These are phyloP conservation scores for Natrix natrix DNA, from an alignment of 2,797 vertebrate genomes.

Conservation along the genomic window DNA sequence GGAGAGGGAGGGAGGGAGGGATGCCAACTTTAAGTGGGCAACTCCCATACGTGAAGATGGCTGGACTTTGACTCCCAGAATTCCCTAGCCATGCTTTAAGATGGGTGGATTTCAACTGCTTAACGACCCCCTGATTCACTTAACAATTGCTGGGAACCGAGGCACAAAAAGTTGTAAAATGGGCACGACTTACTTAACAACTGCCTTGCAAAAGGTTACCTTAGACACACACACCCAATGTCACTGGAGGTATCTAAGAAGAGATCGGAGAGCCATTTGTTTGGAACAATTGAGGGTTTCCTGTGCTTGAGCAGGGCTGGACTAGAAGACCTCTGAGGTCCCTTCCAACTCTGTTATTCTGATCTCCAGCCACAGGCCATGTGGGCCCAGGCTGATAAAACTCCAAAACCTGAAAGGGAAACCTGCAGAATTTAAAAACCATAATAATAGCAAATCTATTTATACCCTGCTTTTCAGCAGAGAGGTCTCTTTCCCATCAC, in stretches of 20 bases:
- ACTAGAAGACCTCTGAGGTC: background rate
- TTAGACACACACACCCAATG: too few species aligned
- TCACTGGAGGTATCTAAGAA: too few species aligned
- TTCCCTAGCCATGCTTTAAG: background rate
- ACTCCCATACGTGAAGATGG: background rate
- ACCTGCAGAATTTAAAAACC: background rate
- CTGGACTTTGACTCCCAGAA: too few species aligned
- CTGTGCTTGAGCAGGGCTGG: background rate
- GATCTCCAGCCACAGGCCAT: background rate
- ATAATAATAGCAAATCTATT: background rate
- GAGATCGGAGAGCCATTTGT: too few species aligned
- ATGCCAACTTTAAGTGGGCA: background rate
- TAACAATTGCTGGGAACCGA: background rate
- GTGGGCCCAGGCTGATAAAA: too few species aligned
- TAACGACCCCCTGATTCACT: background rate
- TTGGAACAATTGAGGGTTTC: too few species aligned
- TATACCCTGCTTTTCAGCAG: background rate
- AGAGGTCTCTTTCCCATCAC: background rate
- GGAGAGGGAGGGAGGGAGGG: background rate
- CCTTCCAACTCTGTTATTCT: background rate
- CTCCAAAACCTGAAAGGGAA: background rate
- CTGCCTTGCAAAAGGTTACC: too few species aligned
- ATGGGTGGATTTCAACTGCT: background rate
- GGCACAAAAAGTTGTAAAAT: too few species aligned
- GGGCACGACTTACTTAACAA: too few species aligned